phyloP scores from a whole-genome alignment of 1,140 invertebrate genomes.

The Listronotus oregonensis region DNA sequence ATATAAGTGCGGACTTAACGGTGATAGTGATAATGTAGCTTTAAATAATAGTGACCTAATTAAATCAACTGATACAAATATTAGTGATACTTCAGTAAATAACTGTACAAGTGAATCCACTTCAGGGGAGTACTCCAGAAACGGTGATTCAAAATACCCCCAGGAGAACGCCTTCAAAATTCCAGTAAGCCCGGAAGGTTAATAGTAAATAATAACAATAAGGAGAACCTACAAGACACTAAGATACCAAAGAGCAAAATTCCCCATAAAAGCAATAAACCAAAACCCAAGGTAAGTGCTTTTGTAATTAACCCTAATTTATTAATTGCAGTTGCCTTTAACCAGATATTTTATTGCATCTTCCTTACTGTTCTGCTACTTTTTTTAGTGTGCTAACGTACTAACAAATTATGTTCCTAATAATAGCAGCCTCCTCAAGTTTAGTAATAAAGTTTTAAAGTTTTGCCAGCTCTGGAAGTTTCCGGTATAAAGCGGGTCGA shows the following conservation, averaged over 20 bases:
- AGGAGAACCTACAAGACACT: constrained; percentile 48
- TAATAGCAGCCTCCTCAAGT: background rate
- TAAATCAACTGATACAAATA: constrained; percentile 44
- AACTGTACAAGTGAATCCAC: constrained; percentile 63
- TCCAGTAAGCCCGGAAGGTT: constrained; percentile 44
- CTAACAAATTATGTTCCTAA: background rate
- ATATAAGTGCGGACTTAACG: constrained; percentile 4
- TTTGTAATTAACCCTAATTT: constrained; percentile 23
- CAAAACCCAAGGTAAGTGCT: constrained; percentile 39
- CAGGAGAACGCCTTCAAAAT: constrained; percentile 47
- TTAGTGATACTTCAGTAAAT: constrained; percentile 39
- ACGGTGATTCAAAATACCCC: constrained; percentile 58
- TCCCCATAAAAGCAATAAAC: constrained; percentile 48
- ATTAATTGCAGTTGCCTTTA: background rate
- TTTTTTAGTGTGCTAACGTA: background rate
- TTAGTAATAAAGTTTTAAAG: constrained; percentile 6
- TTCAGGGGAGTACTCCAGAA: constrained; percentile 68
- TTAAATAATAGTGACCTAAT: constrained; percentile 41
- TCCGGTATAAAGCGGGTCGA: background rate
- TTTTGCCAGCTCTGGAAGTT: constrained; percentile 2
- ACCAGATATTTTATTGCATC: constrained; percentile 6
- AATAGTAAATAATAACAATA: constrained; percentile 47
- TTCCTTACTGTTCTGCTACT: background rate
- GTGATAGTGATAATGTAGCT: constrained; percentile 34
- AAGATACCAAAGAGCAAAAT: constrained; percentile 54